A percentile compares a stretch with the other conserved stretches of the same genome.
Evolutionary conservation across 2,888 invertebrate genomes (phyloP).

Genomic region (Adelphocoris suturalis): DNA sequence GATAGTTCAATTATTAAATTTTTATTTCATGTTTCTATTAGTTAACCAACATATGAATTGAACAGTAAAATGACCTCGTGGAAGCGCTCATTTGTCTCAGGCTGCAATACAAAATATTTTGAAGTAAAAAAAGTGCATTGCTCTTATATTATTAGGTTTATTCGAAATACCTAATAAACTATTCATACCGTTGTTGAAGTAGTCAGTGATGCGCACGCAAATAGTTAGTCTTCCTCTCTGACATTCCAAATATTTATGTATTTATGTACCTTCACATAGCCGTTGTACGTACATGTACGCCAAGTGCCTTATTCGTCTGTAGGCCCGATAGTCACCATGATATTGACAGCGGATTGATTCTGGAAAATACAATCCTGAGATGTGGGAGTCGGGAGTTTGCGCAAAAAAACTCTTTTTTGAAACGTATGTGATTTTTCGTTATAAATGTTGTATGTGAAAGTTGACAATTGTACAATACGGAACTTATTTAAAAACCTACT

Average conservation of each 20-base stretch:
- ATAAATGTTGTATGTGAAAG: slow-evolving; percentile 72
- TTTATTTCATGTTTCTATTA: too few species aligned
- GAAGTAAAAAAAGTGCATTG: not conserved
- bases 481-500: slow-evolving; percentile 69
- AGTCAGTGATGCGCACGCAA: not conserved
- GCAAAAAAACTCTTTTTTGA: slow-evolving; percentile 57
- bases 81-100: not conserved
- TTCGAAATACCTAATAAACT: not conserved
- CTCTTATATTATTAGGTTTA: not conserved
- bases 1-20: too few species aligned
- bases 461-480: slow-evolving; percentile 71
- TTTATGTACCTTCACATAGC: not conserved
- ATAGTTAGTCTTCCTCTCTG: not conserved
- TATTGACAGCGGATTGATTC: not conserved
- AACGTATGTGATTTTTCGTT: slow-evolving; percentile 74
- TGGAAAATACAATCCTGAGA: not conserved
- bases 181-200: not conserved
- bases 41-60: too few species aligned
- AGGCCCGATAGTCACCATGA: not conserved
- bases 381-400: not conserved
- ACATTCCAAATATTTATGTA: not conserved
- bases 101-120: not conserved
- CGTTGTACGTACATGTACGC: not conserved
- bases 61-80: too few species aligned
- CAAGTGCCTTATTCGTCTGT: slow-evolving; percentile 12